Base-by-base conservation (phyloP, 2,113 vertebrate species). In the Vicugna pacos region DNA sequence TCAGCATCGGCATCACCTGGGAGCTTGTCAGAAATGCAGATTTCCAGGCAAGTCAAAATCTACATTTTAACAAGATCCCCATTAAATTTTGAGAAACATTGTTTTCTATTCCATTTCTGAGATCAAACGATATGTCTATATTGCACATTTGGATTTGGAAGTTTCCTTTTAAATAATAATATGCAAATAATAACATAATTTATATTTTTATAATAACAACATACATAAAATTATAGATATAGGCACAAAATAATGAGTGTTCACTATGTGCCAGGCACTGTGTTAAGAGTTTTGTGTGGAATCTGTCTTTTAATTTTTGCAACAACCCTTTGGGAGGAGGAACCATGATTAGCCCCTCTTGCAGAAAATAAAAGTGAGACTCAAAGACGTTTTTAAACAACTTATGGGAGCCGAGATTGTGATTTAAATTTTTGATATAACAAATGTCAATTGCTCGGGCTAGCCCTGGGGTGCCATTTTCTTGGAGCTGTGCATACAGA, bases 141-240 rank as follows among this genome's bases (percentile, higher is more conserved):
- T 3, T 75, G 76, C 1, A 54, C 20, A 73, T 35, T 58, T 38
- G 1, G 35, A 86, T 72, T 92, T 82, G 12, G 62, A 86, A 50
- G 12, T 19, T 62, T 84, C 9, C 62, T 93, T 85, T 93, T 91
- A 90, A 91, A 80, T 52, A 81, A 64, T 79, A 75, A 88, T 38
- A 64, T 54, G 72, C 1, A 56, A 89, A 89, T 54, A 65, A 48
- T 64, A 30, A 75, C 0, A 85, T 54, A 56, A 75, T n/a, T 86
- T 20, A 52, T 35, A 76, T 35, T n/a, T 64, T 64, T 64, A 64
- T 64, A 64, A 79, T 26, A 56, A 56, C 5, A 80, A 80, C 52
- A 80, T 38, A 56, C 56, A 80, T 56, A 80, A 56, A 56, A 56
- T n/a, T 35, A 35, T 35, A 26, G 6, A 30, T 22, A 20, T 20